These are phyloP conservation scores for Brachyptera risi DNA, from an alignment of 2,888 invertebrate genomes.

Conservation along the genomic window DNA sequence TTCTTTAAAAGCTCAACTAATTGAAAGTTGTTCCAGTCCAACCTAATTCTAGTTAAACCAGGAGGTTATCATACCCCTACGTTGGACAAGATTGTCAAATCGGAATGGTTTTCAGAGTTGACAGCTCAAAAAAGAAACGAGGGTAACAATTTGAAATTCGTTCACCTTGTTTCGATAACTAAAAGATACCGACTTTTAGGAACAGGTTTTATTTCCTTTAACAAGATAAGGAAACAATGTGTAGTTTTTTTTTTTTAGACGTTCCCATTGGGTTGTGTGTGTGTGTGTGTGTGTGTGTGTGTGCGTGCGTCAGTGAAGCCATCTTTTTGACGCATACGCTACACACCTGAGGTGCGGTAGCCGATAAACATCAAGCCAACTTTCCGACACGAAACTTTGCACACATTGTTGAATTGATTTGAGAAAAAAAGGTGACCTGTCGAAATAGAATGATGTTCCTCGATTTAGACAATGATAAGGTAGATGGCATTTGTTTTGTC, in stretches of 20 bases:
- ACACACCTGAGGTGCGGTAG: constrained; percentile 15
- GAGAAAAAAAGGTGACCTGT: neutral
- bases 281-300: constrained; percentile 1
- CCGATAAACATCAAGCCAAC: neutral
- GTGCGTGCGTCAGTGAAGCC: constrained; percentile 4
- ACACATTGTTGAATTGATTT: constrained; percentile 21
- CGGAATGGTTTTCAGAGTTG: too few relatives aligned
- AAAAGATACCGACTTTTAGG: neutral
- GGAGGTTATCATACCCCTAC: too few relatives aligned
- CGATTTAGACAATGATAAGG: constrained; percentile 15
- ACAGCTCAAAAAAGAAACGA: neutral
- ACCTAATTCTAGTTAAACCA: too few relatives aligned
- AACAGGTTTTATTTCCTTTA: constrained; percentile 11
- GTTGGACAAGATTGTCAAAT: neutral
- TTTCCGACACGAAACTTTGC: neutral
- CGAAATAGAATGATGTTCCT: constrained; percentile 10
- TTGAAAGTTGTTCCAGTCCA: too few relatives aligned
- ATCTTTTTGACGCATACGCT: neutral
- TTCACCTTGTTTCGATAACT: neutral
- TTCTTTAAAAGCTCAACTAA: too few relatives aligned
- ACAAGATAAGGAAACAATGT: neutral
- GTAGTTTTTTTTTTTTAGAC: too few relatives aligned
- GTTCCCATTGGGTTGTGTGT: neutral
- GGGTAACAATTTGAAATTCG: constrained; percentile 4
- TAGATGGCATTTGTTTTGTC: neutral